These are phyloP conservation scores for Sebastes reedi DNA, from an alignment of 2,797 vertebrate species.

Conservation along the genomic window DNA sequence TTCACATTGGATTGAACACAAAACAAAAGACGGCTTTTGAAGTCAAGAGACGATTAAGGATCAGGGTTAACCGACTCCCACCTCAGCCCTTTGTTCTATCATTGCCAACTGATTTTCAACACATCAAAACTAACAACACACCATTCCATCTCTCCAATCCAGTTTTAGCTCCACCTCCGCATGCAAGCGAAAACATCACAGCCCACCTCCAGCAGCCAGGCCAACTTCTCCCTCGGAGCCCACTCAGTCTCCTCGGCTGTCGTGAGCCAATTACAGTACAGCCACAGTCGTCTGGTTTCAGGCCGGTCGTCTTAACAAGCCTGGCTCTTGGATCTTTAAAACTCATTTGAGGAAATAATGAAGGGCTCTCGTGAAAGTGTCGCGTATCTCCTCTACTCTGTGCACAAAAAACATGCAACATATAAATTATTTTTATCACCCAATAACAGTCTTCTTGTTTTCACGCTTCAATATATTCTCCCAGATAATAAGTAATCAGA, in stretches of 20 bases:
- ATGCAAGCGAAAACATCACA: conserved; percentile 33
- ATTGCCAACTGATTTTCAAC: conserved; percentile 16
- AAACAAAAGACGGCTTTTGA: background rate
- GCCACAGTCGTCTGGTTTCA: conserved; percentile 43
- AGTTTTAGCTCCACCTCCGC: conserved; percentile 60
- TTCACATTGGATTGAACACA: background rate
- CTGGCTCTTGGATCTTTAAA: conserved; percentile 25
- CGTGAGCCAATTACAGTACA: conserved; percentile 48
- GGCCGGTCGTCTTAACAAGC: conserved; percentile 12
- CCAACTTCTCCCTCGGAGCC: conserved; percentile 38
- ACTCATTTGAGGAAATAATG: conserved; percentile 40
- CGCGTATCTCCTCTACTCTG: background rate
- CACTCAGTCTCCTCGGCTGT: conserved; percentile 43
- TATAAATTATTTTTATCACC: background rate
- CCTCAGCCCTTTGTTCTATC: background rate
- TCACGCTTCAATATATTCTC: background rate
- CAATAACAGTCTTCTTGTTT: background rate
- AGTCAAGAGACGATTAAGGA: background rate
- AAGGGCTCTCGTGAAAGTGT: background rate
- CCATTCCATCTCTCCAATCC: conserved; percentile 1
- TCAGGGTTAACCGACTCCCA: background rate
- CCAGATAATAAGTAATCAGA: background rate
- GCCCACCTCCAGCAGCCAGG: conserved; percentile 49
- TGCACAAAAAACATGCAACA: background rate
- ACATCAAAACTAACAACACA: conserved; percentile 23